Conservation (phyloP, 1,140 invertebrate genomes). For the Gonioctena quinquepunctata region DNA sequence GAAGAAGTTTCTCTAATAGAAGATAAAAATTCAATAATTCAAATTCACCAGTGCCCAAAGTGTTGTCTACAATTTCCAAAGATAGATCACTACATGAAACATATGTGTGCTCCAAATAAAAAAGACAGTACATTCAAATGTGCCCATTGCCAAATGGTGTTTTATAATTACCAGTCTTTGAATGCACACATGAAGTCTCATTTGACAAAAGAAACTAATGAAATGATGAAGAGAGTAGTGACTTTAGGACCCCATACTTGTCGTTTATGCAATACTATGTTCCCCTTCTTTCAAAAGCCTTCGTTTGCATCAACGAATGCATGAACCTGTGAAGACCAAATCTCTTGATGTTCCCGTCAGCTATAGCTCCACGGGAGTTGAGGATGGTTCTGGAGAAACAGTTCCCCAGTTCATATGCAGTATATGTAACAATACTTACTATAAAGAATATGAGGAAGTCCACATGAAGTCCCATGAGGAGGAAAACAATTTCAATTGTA, state of each 20-base stretch:
- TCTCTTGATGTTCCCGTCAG: conserved; percentile 58
- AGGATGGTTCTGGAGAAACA: conserved; percentile 1
- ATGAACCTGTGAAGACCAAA: conserved; percentile 66
- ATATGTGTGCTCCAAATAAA: conserved; percentile 37
- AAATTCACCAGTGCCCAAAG: conserved; percentile 40
- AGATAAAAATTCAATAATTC: conserved; percentile 31
- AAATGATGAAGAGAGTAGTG: neutral
- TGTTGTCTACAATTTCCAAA: conserved; percentile 45
- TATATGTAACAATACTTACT: conserved; percentile 63
- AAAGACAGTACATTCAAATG: conserved; percentile 56
- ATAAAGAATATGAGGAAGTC: conserved; percentile 63
- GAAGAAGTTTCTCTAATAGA: conserved; percentile 23
- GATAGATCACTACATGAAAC: conserved; percentile 40
- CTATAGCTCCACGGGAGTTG: conserved; percentile 45
- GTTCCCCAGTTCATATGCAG: conserved; percentile 36
- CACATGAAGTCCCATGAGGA: conserved; percentile 68
- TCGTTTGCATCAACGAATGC: conserved; percentile 72
- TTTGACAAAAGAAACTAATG: conserved; percentile 39
- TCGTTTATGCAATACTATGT: conserved; percentile 59
- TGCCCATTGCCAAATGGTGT: conserved; percentile 56
- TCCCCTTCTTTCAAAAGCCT: conserved; percentile 69
- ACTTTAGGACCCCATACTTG: neutral
- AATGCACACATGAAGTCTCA: conserved; percentile 61
- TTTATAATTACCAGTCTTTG: conserved; percentile 57
- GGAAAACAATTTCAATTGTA: conserved; percentile 55